Conservation (phyloP, 35 echinoderm and acorn worm genomes). For the Heliocidaris erythrogramma region DNA sequence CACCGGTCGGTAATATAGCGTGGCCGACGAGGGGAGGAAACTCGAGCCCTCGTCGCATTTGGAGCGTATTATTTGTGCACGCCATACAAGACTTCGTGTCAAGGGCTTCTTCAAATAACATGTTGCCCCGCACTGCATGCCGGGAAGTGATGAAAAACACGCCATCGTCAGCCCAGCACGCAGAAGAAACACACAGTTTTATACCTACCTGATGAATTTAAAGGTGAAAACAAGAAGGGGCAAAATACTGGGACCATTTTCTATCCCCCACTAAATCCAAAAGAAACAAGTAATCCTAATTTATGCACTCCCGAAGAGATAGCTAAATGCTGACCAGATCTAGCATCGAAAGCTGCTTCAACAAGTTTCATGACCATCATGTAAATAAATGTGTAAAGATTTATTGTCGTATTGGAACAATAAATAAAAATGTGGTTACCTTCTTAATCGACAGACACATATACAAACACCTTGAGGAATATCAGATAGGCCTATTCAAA, state of each 20-base stretch:
- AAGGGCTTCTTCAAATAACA: constrained; percentile 40
- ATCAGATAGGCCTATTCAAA: too few species aligned
- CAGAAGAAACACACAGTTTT: not conserved
- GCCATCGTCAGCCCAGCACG: not conserved
- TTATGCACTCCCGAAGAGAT: too few species aligned
- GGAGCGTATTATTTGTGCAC: constrained; percentile 46
- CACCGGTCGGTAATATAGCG: constrained; percentile 19
- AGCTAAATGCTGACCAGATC: too few species aligned
- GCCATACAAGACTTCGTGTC: constrained; percentile 27
- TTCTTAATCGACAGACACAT: too few species aligned
- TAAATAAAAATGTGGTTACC: too few species aligned
- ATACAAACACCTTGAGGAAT: too few species aligned
- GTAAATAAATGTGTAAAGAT: too few species aligned
- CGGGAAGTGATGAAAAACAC: constrained; percentile 28
- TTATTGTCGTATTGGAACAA: too few species aligned
- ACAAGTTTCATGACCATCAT: too few species aligned
- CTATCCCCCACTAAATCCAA: not conserved
- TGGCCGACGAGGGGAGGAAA: constrained; percentile 16
- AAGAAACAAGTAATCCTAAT: too few species aligned
- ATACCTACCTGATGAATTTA: not conserved
- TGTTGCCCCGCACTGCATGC: constrained; percentile 41
- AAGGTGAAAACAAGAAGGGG: not conserved
- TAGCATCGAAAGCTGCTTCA: too few species aligned
- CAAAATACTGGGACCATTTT: not conserved
- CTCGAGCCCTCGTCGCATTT: constrained; percentile 17